Percentiles rank a stretch among this genome's conserved stretches.
phyloP scores from a whole-genome alignment of 64 coral and sea anemone genomes.

The Stichodactyla mertensii region DNA sequence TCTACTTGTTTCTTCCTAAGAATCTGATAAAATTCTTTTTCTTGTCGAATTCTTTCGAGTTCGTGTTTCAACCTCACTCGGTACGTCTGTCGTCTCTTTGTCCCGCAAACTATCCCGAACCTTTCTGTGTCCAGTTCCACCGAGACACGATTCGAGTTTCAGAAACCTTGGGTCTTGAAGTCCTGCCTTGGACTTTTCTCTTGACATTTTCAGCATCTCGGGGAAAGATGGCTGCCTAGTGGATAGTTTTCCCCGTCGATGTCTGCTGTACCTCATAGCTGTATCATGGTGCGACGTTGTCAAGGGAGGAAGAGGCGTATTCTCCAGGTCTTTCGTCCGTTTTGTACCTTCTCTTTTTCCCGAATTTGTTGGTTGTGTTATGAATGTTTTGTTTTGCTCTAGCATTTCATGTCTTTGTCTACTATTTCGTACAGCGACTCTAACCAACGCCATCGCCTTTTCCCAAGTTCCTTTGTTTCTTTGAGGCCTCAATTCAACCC shows the following conservation, averaged over 20 bases:
- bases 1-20: not conserved
- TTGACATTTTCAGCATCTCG: conserved; percentile 72
- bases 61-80: not conserved
- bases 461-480: conserved; percentile 72
- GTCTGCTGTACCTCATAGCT: conserved; percentile 23
- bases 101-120: not conserved
- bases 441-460: conserved; percentile 71
- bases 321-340: not conserved
- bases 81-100: not conserved
- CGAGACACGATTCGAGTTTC: conserved; percentile 65
- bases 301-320: conserved; percentile 36
- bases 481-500: not conserved
- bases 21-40: not conserved
- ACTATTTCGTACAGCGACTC: conserved; percentile 53
- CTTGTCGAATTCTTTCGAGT: not conserved
- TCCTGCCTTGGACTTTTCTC: conserved; percentile 68
- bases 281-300: conserved; percentile 11
- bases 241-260: conserved; percentile 7
- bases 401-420: not conserved
- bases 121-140: not conserved
- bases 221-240: conserved; percentile 52
- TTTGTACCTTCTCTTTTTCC: not conserved
- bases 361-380: conserved; percentile 19
- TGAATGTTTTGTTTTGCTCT: conserved; percentile 25
- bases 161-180: conserved; percentile 76